Base-by-base conservation (phyloP, 2,888 invertebrate genomes). In the Lordiphosa andalusiaca region DNA sequence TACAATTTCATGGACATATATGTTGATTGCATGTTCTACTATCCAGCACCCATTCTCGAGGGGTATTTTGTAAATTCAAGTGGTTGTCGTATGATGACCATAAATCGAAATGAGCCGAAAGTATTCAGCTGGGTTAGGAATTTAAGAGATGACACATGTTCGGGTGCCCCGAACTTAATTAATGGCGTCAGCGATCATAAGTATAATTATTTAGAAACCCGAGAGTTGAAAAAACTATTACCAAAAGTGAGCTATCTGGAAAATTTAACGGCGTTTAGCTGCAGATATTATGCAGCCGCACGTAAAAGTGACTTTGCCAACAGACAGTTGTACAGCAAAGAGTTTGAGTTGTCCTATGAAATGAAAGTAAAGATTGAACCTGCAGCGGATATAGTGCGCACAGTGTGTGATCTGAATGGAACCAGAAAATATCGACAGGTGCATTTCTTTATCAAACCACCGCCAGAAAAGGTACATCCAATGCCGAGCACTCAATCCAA, bases 61-160 rank as follows among this genome's bases (percentile, higher is more conserved):
- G 33, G 13, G 1, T 50, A 56, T 16, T 56, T 41, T 12, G 62
- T 53, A 6, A 35, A 55, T n/a, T 42, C 40, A 6, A 50, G 10
- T 6, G 42, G 39, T 3, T 65, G 64, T 33, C 56, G 57, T 4
- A 56, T 65, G 23, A 9, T 50, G 44, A 21, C 44, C 6, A n/a
- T 38, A 33, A 12, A 6, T 1, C 12, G 30, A 2, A 19, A 55
- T 0, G 12, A 19, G 0, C 3, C 2, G 3, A 30, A 33, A 2
- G 3, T 30, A 2, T 2, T 13, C 13, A 7, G 3, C n/a, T 16
- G 38, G 36, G 52, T 51, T 51, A 9, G n/a, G 6, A 6, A 19
- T 1, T 6, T 50, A 12, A 30, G 6, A 1, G n/a, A 1, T 5
- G 35, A 53, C n/a, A 0, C 0, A 5, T 62, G 51, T 23, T 1